Percentiles rank a stretch among this genome's conserved stretches.
These are phyloP conservation scores for Pseudochromis fuscus DNA, from an alignment of 2,797 vertebrate genomes.

Conservation along the genomic window DNA sequence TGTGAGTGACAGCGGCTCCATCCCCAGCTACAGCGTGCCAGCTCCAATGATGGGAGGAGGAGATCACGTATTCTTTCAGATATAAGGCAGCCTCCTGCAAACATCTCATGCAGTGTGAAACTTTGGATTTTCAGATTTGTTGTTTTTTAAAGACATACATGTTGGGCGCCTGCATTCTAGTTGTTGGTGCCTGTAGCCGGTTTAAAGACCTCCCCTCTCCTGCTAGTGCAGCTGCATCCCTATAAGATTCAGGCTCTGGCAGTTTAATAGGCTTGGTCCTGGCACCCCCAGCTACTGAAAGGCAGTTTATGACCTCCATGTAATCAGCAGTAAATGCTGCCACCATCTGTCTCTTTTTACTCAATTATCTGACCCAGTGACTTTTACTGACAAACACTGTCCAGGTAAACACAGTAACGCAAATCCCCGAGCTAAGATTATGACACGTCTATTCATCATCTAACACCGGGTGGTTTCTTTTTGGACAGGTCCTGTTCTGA, in stretches of 20 bases:
- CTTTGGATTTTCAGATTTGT: neutral
- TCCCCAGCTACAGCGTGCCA: conserved; percentile 32
- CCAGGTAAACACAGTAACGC: conserved; percentile 77
- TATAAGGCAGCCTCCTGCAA: neutral
- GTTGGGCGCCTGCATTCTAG: conserved; percentile 9
- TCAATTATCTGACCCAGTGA: conserved; percentile 86
- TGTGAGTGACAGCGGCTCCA: conserved; percentile 56
- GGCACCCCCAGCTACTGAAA: conserved; percentile 76
- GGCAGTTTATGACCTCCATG: conserved; percentile 83
- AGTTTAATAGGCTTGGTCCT: conserved; percentile 76
- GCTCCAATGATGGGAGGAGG: conserved; percentile 28
- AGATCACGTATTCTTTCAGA: conserved; percentile 26
- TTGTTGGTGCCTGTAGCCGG: conserved; percentile 11
- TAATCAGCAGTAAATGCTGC: conserved; percentile 87
- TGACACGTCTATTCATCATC: conserved; percentile 63
- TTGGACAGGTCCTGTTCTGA: conserved; percentile 32
- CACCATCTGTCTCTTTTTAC: conserved; percentile 87
- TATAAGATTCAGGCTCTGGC: conserved; percentile 72
- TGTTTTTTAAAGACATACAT: neutral
- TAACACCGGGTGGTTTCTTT: conserved; percentile 41
- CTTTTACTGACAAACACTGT: conserved; percentile 82
- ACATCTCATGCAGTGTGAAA: conserved; percentile 4
- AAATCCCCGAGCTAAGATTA: conserved; percentile 59
- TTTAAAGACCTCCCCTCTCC: conserved; percentile 41
- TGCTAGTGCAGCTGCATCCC: conserved; percentile 49